Evolutionary conservation across 2,888 invertebrate species (phyloP).

Genomic region (Rhagonycha fulva): DNA sequence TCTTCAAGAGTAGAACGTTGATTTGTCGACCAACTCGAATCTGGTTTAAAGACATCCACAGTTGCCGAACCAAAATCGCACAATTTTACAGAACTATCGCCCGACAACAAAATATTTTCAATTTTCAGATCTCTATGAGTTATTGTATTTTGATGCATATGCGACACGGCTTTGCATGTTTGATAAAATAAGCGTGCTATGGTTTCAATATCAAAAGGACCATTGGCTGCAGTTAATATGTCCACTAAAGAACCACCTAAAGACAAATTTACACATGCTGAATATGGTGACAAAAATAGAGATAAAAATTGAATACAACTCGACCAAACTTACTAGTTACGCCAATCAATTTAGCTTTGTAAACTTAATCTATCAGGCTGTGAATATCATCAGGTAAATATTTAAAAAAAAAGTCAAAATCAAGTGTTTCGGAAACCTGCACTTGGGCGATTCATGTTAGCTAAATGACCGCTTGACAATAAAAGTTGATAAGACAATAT

Average conservation of each 20-base stretch:
- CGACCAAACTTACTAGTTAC: background rate
- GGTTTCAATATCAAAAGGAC: slow-evolving; percentile 68
- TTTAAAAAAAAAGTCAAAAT: too few relatives aligned
- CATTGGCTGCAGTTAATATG: slow-evolving; percentile 63
- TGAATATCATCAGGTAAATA: too few relatives aligned
- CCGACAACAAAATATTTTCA: slow-evolving; percentile 90
- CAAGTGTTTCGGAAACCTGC: too few relatives aligned
- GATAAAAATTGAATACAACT: background rate
- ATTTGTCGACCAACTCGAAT: slow-evolving; percentile 90
- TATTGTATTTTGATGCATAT: slow-evolving; percentile 89
- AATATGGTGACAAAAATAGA: background rate
- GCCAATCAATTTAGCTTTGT: background rate
- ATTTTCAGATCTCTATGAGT: slow-evolving; percentile 95
- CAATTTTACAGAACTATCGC: slow-evolving; percentile 84
- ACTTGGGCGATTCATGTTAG: too few relatives aligned
- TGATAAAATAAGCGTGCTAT: slow-evolving; percentile 90
- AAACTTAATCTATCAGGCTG: background rate
- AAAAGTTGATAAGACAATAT: too few relatives aligned
- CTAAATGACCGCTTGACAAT: too few relatives aligned
- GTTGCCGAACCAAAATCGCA: slow-evolving; percentile 99
- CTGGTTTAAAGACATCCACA: slow-evolving; percentile 78
- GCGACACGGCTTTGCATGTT: slow-evolving; percentile 85
- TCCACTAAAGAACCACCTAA: slow-evolving; percentile 69
- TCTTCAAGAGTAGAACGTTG: slow-evolving; percentile 91
- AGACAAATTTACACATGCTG: slow-evolving; percentile 20